phyloP scores from a whole-genome alignment of 2,888 invertebrate genomes.

The Phyllotreta striolata region DNA sequence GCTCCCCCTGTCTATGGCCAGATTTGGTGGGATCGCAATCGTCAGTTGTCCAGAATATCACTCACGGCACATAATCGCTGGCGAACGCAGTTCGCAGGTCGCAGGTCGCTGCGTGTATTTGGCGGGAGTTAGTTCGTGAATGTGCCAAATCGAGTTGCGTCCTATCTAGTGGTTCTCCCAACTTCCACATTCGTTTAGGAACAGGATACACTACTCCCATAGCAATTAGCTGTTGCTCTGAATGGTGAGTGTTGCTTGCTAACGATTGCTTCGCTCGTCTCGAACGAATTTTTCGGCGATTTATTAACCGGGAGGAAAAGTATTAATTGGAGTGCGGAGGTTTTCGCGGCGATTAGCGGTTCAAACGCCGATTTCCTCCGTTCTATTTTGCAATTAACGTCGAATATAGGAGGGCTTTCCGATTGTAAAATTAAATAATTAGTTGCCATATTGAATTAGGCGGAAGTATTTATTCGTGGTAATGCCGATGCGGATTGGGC shows the following conservation, averaged over 20 bases:
- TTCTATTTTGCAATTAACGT: background rate
- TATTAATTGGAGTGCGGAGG: background rate
- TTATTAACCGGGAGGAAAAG: background rate
- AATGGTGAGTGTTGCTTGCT: slow-evolving; percentile 16
- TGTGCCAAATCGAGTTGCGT: slow-evolving; percentile 24
- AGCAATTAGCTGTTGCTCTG: slow-evolving; percentile 13
- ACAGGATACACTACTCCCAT: slow-evolving; percentile 20
- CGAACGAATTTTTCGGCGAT: background rate
- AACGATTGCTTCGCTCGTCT: background rate
- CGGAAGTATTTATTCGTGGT: slow-evolving; percentile 9
- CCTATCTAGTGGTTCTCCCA: slow-evolving; percentile 23
- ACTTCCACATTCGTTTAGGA: slow-evolving; percentile 22
- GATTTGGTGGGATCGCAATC: slow-evolving; percentile 46
- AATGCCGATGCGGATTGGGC: background rate
- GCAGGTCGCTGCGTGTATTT: slow-evolving; percentile 19
- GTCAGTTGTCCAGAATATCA: slow-evolving; percentile 29
- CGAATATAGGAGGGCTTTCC: slow-evolving; percentile 1
- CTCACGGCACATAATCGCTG: slow-evolving; percentile 7
- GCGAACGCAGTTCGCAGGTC: slow-evolving; percentile 28
- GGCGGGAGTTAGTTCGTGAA: slow-evolving; percentile 26
- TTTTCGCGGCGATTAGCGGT: background rate
- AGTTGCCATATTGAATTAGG: slow-evolving; percentile 13
- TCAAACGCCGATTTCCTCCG: slow-evolving; percentile 12
- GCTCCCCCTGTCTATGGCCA: slow-evolving; percentile 38
- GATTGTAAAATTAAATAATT: slow-evolving; percentile 11